phyloP scores from a whole-genome alignment of 2,888 invertebrate genomes.

The Microctonus aethiopoides region DNA sequence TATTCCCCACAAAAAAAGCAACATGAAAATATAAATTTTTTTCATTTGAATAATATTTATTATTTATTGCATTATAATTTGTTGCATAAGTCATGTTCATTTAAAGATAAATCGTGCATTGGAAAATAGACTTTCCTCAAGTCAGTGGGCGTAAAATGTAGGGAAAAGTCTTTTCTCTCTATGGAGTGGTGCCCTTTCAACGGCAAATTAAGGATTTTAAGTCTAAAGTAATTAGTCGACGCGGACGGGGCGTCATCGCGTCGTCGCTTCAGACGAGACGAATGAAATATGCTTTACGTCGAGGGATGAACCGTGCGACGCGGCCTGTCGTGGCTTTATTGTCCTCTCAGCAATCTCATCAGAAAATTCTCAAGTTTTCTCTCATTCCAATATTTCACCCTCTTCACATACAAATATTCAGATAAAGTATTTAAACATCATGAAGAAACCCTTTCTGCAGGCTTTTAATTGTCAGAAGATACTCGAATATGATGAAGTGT shows the following conservation, averaged over 20 bases:
- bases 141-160: conserved; percentile 19
- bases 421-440: conserved; percentile 10
- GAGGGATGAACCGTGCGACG: neutral
- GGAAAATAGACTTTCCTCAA: conserved; percentile 18
- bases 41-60: no score
- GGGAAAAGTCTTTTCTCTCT: conserved; percentile 11
- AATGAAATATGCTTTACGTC: neutral
- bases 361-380: conserved; percentile 25
- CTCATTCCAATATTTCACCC: neutral
- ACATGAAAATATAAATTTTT: neutral
- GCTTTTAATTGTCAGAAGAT: neutral
- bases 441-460: neutral
- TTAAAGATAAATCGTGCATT: conserved; percentile 32
- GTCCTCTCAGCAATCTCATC: conserved; percentile 27
- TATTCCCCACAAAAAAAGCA: neutral
- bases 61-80: no score
- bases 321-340: conserved; percentile 12
- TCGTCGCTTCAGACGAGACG: conserved; percentile 9
- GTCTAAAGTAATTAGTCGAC: conserved; percentile 52
- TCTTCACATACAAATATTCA: conserved; percentile 26
- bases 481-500: neutral
- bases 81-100: conserved; percentile 18
- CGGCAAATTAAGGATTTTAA: conserved; percentile 54
- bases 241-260: conserved; percentile 29
- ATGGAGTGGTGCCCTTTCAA: conserved; percentile 43